Base-by-base conservation (phyloP, 2,113 vertebrate genomes). In the Mustelus asterias region DNA sequence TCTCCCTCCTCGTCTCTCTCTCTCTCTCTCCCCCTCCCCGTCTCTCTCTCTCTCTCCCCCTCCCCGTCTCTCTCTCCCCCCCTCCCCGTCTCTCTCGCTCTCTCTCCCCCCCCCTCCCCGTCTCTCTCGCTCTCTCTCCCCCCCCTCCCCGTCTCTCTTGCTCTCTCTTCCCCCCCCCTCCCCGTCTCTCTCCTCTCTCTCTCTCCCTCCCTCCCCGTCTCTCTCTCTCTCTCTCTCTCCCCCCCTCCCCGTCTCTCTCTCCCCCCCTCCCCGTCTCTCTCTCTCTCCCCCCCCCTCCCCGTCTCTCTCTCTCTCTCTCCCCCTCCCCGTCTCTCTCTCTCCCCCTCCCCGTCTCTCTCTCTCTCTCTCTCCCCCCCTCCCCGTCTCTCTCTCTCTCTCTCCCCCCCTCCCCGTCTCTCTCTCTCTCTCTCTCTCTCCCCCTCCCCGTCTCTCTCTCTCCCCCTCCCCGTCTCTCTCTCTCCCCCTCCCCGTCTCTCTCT, bases 1-100 rank as follows among this genome's bases (percentile, higher is more conserved):
- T 4, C 6, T 0, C 7, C 29, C 11, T 10, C n/a, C n/a, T n/a
- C n/a, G 4, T 29, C 9, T 29, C 0, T n/a, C 76, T 33, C 76
- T n/a, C 29, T 1, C 33, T 1, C 29, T 29, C 2, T 2, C 10
- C 3, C 11, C 11, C 1, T 4, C 6, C 0, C 7, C 29, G 2
- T 10, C 0, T n/a, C 76, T 33, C 76, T n/a, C 29, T 1, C 33
- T 1, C 29, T 29, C 2, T 2, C 10, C 3, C 11, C 11, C 1
- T 4, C 6, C 0, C 7, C 29, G 2, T 10, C 0, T n/a, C 76
- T 33, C 76, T n/a, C 29, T 1, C 33, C 9, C 29, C 76, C 2
- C 11, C 1, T 4, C 6, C 0, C 7, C 29, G 2, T 10, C n/a
- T n/a, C n/a, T n/a, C n/a, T 29, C 9, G 72, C 0, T n/a, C 76